Conservation (phyloP, 2,113 vertebrate genomes). For the Toxotes jaculatrix region DNA sequence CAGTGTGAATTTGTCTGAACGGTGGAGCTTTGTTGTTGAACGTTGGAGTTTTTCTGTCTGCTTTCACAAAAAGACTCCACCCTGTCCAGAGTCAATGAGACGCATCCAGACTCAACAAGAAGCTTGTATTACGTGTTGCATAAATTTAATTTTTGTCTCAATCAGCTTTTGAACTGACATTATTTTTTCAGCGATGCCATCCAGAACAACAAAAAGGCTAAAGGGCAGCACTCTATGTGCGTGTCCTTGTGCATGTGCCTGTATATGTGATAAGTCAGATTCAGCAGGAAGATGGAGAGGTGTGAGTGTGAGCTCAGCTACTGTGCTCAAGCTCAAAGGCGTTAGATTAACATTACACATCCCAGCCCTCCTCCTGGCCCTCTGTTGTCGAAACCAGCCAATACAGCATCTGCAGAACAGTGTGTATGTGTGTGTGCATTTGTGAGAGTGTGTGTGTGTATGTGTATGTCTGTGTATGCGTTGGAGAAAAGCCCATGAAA, state of each 20-base stretch:
- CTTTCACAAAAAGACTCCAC: conserved; percentile 7
- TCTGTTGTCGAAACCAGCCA: conserved; percentile 31
- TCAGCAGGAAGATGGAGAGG: conserved; percentile 38
- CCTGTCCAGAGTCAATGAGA: conserved; percentile 3
- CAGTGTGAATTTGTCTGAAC: not conserved
- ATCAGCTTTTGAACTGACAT: not conserved
- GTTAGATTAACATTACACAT: conserved; percentile 69
- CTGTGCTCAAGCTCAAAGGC: conserved; percentile 38
- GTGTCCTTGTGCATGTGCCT: not conserved
- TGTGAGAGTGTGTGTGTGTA: not conserved
- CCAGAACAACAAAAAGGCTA: conserved; percentile 9
- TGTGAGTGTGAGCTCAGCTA: conserved; percentile 54
- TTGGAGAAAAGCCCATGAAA: conserved; percentile 1
- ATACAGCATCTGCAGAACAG: not conserved
- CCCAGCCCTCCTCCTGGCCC: conserved; percentile 20
- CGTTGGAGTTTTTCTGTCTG: not conserved
- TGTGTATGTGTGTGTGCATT: conserved; percentile 11
- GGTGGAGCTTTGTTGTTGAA: conserved; percentile 18
- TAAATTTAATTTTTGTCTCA: conserved; percentile 5
- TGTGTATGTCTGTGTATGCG: not conserved
- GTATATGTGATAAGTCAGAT: conserved; percentile 26
- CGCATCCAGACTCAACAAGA: not conserved
- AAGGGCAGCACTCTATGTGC: not conserved
- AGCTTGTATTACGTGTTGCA: not conserved
- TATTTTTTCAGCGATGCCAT: not conserved